Percentiles rank a stretch among this genome's conserved stretches.
Evolutionary conservation across 2,797 vertebrate species (phyloP).

Genomic region (Mus spretus): DNA sequence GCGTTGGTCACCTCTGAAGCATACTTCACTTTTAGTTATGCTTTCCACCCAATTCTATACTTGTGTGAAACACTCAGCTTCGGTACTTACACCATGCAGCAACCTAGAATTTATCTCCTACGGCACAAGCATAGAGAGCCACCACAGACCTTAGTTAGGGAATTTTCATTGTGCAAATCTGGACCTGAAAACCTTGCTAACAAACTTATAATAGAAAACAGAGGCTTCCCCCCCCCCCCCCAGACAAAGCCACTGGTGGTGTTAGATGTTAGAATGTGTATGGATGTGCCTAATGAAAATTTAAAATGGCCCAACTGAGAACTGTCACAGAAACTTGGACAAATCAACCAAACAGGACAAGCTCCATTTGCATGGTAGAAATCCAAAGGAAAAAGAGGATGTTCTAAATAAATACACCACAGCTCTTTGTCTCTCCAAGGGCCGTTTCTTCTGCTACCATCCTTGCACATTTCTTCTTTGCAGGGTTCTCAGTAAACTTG

Average conservation of each 20-base stretch:
- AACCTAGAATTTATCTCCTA: neutral
- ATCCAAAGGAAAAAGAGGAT: neutral
- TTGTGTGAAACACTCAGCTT: neutral
- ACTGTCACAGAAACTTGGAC: neutral
- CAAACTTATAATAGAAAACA: neutral
- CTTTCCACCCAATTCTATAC: constrained; percentile 1
- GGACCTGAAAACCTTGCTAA: neutral
- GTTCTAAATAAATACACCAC: neutral
- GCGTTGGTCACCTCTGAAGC: constrained; percentile 54
- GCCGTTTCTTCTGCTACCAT: neutral
- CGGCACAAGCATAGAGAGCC: neutral
- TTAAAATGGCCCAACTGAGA: neutral
- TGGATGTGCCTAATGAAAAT: neutral
- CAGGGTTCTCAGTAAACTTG: no score
- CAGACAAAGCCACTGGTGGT: neutral
- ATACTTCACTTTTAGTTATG: constrained; percentile 35
- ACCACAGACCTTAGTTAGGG: neutral
- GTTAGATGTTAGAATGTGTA: neutral
- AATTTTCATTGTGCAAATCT: neutral
- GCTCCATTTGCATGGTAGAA: neutral
- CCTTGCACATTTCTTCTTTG: neutral
- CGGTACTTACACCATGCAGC: neutral
- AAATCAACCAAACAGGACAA: neutral
- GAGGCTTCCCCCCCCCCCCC: rapidly evolving
- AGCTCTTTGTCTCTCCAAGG: neutral